Percentiles rank a stretch among this genome's conserved stretches.
phyloP scores from a whole-genome alignment of 2,888 invertebrate species.

The Schizaphis graminum region DNA sequence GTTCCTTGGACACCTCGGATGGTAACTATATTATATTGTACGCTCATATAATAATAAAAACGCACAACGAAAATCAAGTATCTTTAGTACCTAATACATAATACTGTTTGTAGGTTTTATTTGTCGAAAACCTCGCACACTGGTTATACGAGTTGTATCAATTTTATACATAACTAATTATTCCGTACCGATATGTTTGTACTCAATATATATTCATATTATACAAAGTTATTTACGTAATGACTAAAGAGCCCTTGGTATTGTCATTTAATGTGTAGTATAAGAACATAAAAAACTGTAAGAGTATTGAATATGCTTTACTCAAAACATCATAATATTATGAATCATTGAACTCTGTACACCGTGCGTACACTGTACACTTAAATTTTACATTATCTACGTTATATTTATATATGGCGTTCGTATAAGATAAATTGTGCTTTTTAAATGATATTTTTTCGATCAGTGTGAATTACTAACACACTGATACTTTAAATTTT shows the following conservation, averaged over 20 bases:
- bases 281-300: no score
- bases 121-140: background rate
- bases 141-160: background rate
- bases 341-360: background rate
- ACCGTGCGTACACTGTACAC: no score
- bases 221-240: background rate
- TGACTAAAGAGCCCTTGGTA: background rate
- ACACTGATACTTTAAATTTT: background rate
- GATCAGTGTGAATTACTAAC: background rate
- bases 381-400: background rate
- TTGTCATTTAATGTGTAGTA: background rate
- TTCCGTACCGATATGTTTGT: background rate
- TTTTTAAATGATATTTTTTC: background rate
- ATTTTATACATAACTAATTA: background rate
- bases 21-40: background rate
- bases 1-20: no score
- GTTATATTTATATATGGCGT: background rate
- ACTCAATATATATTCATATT: background rate
- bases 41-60: background rate
- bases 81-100: no score
- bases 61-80: background rate
- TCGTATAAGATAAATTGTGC: background rate
- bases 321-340: background rate
- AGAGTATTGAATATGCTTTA: background rate
- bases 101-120: background rate